Conservation (phyloP, 2,797 vertebrate species). For the Cossypha dichroa region DNA sequence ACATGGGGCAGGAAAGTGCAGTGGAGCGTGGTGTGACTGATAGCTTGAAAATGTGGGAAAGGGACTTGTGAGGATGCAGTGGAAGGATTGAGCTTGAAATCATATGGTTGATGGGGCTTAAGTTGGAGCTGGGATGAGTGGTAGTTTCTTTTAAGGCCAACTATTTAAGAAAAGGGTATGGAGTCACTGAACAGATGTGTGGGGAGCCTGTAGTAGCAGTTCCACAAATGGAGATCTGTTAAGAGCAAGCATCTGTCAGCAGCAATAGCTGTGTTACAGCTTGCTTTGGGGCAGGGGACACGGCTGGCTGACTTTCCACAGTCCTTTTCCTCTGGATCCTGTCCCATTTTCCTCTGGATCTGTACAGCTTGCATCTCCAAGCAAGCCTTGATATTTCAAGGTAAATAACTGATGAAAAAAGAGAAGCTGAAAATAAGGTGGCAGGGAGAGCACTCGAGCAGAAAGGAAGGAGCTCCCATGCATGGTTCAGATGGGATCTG, state of each 20-base stretch:
- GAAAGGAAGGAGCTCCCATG: not conserved
- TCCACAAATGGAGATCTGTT: not conserved
- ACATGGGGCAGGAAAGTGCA: not conserved
- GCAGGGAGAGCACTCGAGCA: not conserved
- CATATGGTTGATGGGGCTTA: not conserved
- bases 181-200: not conserved
- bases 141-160: not conserved
- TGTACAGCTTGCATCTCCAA: not conserved
- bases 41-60: not conserved
- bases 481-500: fast-evolving
- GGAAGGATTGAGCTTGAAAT: not conserved
- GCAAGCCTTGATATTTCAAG: not conserved
- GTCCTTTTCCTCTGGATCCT: not conserved
- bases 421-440: not conserved
- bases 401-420: not conserved
- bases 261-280: not conserved
- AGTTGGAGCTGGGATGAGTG: not conserved
- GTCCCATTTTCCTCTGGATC: not conserved
- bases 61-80: not conserved
- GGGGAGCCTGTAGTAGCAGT: not conserved
- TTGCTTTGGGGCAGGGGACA: not conserved
- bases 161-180: not conserved
- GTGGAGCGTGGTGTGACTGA: not conserved
- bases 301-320: not conserved
- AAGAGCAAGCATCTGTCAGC: not conserved